Evolutionary conservation across 2,113 vertebrate species (phyloP), one percentile per base, ranked within the genome.

Genomic region (Tragulus kanchil): DNA sequence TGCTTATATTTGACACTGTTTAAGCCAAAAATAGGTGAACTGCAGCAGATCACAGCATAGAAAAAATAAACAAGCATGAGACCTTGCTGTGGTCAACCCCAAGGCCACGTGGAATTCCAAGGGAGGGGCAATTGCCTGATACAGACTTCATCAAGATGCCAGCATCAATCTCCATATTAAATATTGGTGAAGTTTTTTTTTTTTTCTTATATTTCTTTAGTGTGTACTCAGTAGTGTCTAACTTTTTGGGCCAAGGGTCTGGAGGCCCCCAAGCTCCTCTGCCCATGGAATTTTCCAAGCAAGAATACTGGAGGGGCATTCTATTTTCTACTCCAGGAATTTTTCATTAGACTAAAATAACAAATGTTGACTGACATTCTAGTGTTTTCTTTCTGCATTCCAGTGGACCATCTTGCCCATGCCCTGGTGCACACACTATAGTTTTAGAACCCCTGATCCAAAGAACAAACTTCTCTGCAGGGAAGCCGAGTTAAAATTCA

Each of bases 341-440:
- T 45, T 71, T 81, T 67, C 58, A 48, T 42, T 91, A 67, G 50
- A n/a, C 26, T 1, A n/a, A 85, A 61, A 92, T 36, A 54, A 12
- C 17, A 65, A 58, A 11, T 54, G 8, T 16, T 28, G 11, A 58
- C 28, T 10, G 42, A n/a, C 14, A 10, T 31, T 78, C 59, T 64
- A 50, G 67, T 16, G 31, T 50, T 73, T 61, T 88, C 78, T n/a
- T 87, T 31, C 25, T 36, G 12, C 9, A 10, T 19, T 15, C 21
- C 42, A 23, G 17, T 8, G 54, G 42, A 13, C 16, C 52, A 16
- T 62, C 48, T n/a, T 1, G 3, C 21, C 56, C 36, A 23, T 23
- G 28, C 4, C 31, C 10, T 1, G 1, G 10, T 3, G 56, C 14
- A 12, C 12, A 23, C 7, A 19, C 2, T 13, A 3, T 6, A 6